phyloP scores from a whole-genome alignment of 2,888 invertebrate species.

The Lithosia quadra region DNA sequence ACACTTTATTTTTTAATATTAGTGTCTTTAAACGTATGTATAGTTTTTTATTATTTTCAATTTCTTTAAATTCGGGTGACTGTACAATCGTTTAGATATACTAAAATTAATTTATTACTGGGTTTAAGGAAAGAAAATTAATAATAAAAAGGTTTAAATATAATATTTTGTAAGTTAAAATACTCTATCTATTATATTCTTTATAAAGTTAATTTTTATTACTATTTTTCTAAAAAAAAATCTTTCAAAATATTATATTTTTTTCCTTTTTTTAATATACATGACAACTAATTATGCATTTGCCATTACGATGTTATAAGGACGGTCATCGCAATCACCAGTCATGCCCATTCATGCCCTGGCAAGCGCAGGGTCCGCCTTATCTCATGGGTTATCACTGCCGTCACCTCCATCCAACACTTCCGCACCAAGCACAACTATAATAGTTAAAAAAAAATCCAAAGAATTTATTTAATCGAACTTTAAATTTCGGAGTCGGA shows the following conservation, averaged over 20 bases:
- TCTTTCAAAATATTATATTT: constrained; percentile 12
- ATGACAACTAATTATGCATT: constrained; percentile 21
- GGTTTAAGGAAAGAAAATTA: neutral
- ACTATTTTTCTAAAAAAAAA: neutral
- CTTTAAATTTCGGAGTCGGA: constrained; percentile 25
- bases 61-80: constrained; percentile 21
- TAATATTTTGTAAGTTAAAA: constrained; percentile 15
- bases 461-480: constrained; percentile 43
- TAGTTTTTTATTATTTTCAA: neutral
- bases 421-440: constrained; percentile 27
- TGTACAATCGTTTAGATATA: constrained; percentile 8
- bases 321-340: constrained; percentile 23
- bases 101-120: constrained; percentile 6
- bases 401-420: constrained; percentile 26
- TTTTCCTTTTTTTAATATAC: neutral
- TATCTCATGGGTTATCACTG: constrained; percentile 34
- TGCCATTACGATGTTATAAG: neutral
- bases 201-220: neutral
- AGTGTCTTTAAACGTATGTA: constrained; percentile 10
- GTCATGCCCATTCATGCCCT: constrained; percentile 31
- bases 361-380: constrained; percentile 37
- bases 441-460: constrained; percentile 41
- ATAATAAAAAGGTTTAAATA: neutral
- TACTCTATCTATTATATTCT: constrained; percentile 1
- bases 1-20: neutral